Evolutionary conservation across 30 jellyfish, hydroid and myxozoan genomes (phyloP).

Genomic region (Phacellophora camtschatica): DNA sequence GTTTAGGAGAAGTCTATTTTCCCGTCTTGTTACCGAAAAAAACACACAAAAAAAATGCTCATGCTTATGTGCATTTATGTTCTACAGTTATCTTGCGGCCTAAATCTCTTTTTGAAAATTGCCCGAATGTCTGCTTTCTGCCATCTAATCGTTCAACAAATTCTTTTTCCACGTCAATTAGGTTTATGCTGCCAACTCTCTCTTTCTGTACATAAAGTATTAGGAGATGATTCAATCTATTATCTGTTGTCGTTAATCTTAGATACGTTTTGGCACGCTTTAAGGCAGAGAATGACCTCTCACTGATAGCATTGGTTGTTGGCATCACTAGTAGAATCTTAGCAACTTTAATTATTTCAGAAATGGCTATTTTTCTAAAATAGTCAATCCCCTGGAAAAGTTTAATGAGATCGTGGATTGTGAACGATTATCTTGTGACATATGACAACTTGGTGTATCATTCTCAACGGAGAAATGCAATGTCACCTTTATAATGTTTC

Average conservation of each 20-base stretch:
- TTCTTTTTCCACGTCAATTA: slow-evolving; percentile 20
- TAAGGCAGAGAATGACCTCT: slow-evolving; percentile 59
- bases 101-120: slow-evolving; percentile 17
- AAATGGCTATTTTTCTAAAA: slow-evolving; percentile 21
- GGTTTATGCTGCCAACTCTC: neutral
- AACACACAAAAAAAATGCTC: no score
- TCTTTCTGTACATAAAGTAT: slow-evolving; percentile 21
- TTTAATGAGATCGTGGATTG: no score
- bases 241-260: slow-evolving; percentile 21
- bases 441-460: no score
- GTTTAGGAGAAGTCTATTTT: no score
- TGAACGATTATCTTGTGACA: no score
- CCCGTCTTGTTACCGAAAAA: no score
- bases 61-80: neutral
- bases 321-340: no score
- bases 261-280: slow-evolving; percentile 43
- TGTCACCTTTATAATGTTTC: no score
- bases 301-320: no score
- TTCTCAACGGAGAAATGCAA: no score
- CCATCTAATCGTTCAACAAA: slow-evolving; percentile 24
- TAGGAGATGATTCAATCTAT: slow-evolving; percentile 5
- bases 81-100: neutral
- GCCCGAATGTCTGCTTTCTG: slow-evolving; percentile 37
- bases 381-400: no score
- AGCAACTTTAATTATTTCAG: no score